Evolutionary conservation across 1,140 invertebrate genomes (phyloP).

Genomic region (Pygmarrhopalites habei): DNA sequence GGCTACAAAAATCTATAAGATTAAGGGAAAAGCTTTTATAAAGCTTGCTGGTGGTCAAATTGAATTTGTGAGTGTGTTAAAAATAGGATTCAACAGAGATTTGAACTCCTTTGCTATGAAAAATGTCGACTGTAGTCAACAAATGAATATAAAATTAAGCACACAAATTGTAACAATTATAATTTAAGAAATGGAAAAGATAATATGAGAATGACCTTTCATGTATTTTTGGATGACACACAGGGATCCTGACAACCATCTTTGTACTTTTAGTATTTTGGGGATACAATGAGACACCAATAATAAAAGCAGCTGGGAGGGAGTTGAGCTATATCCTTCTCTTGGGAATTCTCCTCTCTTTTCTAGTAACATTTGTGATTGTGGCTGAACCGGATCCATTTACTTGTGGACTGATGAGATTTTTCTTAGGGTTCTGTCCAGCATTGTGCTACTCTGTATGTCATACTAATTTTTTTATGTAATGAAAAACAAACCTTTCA

Average conservation of each 20-base stretch:
- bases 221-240: too few species aligned
- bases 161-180: too few species aligned
- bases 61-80: constrained; percentile 44
- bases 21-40: too few species aligned
- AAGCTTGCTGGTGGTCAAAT: too few species aligned
- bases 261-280: constrained; percentile 62
- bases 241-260: constrained; percentile 68
- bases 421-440: constrained; percentile 52
- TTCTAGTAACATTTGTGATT: constrained; percentile 52
- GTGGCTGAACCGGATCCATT: constrained; percentile 47
- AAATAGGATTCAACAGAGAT: too few species aligned
- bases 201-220: constrained; percentile 44
- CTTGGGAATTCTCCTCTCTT: constrained; percentile 50
- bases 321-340: constrained; percentile 48
- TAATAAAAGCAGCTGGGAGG: constrained; percentile 55
- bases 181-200: too few species aligned
- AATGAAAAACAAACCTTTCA: too few species aligned
- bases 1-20: too few species aligned
- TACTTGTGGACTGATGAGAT: constrained; percentile 51
- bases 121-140: too few species aligned
- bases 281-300: constrained; percentile 52
- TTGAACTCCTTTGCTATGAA: too few species aligned
- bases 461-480: too few species aligned
- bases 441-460: constrained; percentile 54
- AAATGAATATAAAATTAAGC: too few species aligned